These are phyloP conservation scores for Nothoprocta perdicaria DNA, from an alignment of 2,113 vertebrate species.

Conservation along the genomic window DNA sequence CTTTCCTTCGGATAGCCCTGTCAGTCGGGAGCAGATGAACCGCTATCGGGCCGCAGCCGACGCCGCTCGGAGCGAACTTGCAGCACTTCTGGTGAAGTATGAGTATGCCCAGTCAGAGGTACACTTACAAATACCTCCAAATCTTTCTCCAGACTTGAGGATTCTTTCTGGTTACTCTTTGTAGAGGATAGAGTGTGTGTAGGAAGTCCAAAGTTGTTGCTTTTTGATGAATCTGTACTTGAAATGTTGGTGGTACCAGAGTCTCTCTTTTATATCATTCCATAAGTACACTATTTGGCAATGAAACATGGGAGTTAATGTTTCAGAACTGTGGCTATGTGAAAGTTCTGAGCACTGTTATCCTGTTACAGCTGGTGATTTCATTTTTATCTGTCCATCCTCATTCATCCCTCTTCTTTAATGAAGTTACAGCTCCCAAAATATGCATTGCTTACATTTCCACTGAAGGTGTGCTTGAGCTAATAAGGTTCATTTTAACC, in stretches of 20 bases:
- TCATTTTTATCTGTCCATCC: background rate
- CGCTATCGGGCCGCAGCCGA: conserved; percentile 79
- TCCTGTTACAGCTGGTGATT: background rate
- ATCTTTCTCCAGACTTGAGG: background rate
- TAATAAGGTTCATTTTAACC: background rate
- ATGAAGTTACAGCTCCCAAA: background rate
- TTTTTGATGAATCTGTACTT: background rate
- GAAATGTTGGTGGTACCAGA: background rate
- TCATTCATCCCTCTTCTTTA: background rate
- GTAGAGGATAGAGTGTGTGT: background rate
- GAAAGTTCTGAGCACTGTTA: background rate
- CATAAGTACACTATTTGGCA: background rate
- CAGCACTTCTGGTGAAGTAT: conserved; percentile 80
- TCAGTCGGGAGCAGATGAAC: conserved; percentile 77
- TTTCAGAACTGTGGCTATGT: background rate
- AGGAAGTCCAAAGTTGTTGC: background rate
- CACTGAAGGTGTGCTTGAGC: background rate
- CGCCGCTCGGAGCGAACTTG: conserved; percentile 80
- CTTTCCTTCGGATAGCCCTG: conserved; percentile 54
- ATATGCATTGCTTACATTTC: background rate
- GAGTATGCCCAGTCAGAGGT: conserved; percentile 81
- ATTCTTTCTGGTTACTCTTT: background rate
- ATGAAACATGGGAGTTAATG: background rate
- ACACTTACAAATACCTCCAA: conserved; percentile 16
- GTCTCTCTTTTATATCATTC: background rate